Base-by-base conservation (phyloP, 2,797 vertebrate species). In the Dromococcyx pavoninus region DNA sequence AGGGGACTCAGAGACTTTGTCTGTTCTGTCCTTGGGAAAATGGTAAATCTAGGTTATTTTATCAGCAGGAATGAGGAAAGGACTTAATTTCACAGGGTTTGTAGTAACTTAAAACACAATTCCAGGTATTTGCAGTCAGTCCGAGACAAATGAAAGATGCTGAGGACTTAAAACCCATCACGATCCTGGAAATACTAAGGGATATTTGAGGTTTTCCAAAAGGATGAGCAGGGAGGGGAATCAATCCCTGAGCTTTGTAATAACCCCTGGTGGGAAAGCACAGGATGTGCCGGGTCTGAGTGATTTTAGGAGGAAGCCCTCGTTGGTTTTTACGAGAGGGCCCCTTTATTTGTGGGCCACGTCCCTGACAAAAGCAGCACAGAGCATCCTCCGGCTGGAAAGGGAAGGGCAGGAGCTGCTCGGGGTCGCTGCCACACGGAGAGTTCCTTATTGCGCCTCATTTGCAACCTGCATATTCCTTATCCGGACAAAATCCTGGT, bases 281-380 rank as follows among this genome's bases (percentile, higher is more conserved):
- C 2, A 12, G 44, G 13, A 5, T 5, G 19, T 3, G 5, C 2
- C 11, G 46, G 13, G 86, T 9, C 30, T 15, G 41, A 60, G 72
- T 43, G 23, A 5, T 46, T 61, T 30, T 4, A 12, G 4, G 32
- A 7, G 0, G 1, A 61, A 61, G 30, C 0, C 39, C 24, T 30
- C 22, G 4, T 70, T 23, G 39, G 6, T 0, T 9, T 66, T 44
- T 27, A 58, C 5, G 2, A 5, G 24, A 41, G 2, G 32, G 61
- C 32, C 57, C 0, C 3, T 56, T 23, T n/a, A 25, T 81, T 32
- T 5, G 43, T 6, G 35, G 12, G 67, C 61, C 33, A 4, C 17
- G 6, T 13, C 37, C 22, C 65, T 43, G 24, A 32, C 37, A 35
- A 19, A 27, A 30, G 3, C 85, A 24, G 5, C 2, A 24, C 13